Evolutionary conservation across 2,113 vertebrate species (phyloP), one percentile per base, ranked within the genome.

Genomic region (Pholis gunnellus): DNA sequence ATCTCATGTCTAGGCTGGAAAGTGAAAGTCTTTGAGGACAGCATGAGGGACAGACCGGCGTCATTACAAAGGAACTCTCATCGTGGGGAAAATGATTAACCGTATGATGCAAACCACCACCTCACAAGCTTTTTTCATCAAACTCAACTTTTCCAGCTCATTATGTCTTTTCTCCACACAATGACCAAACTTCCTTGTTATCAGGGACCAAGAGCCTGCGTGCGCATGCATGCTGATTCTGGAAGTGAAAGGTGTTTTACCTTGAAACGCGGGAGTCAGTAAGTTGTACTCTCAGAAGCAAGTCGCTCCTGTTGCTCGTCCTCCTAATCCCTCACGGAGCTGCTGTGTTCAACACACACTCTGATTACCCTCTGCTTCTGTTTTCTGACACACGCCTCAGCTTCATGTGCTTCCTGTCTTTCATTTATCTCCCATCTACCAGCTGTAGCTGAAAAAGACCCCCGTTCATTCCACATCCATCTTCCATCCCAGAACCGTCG

Each of bases 391-490:
- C 72, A 69, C 29, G 9, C 56, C 79, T 87, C 34, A 29, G 70
- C 82, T 87, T 80, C 84, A 83, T 91, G 59, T 75, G 70, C 76
- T 87, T 84, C 71, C 83, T 89, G 83, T 85, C 82, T 84, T 68
- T 89, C 72, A 81, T 86, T 88, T 83, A 70, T 83, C 68, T 78
- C 18, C 75, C 80, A 68, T 64, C 54, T 85, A 75, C 77, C 44
- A 17, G 66, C 80, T 68, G 78, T 40, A 72, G 60, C 79, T 70
- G 68, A 40, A 79, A 67, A 77, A 75, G 36, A 52, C 29, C 61
- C 61, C 38, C 50, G 34, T 78, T 52, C 52, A 2, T 84, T 65
- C 52, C 69, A 48, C 82, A 71, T 86, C 59, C 13, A 75, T 84
- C 74, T 76, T 72, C 68, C 15, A 71, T 40, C 69, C 46, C 70